These are phyloP conservation scores for Serripes groenlandicus DNA, from an alignment of 2,888 invertebrate genomes.

Conservation along the genomic window DNA sequence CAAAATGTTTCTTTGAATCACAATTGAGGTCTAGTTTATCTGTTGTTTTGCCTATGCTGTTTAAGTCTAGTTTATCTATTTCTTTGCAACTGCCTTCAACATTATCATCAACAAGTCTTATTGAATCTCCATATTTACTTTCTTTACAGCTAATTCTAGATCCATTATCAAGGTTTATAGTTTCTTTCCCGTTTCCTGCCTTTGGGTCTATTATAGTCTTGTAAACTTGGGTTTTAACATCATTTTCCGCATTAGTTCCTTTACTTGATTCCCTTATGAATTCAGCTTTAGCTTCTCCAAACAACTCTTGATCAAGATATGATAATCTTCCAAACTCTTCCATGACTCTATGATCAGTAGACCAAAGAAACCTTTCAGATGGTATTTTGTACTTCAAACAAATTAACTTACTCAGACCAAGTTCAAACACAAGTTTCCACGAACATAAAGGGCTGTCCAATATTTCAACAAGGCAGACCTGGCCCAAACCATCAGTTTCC, in stretches of 20 bases:
- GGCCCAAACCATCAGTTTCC: neutral
- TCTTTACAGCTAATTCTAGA: neutral
- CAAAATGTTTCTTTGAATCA: neutral
- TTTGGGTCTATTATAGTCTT: too few species aligned
- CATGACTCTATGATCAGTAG: constrained; percentile 61
- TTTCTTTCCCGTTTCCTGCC: neutral
- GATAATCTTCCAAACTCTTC: constrained; percentile 49
- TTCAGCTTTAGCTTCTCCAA: neutral
- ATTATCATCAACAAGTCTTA: neutral
- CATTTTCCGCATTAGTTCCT: neutral
- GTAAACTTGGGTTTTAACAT: neutral
- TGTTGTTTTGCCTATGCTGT: neutral
- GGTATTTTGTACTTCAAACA: constrained; percentile 49
- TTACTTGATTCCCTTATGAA: neutral
- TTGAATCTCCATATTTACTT: neutral
- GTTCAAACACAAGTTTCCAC: neutral
- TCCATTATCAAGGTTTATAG: neutral
- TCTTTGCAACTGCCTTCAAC: neutral
- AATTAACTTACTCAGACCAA: constrained; percentile 20
- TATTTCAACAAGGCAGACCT: neutral
- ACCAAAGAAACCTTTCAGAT: constrained; percentile 74
- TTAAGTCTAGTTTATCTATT: neutral
- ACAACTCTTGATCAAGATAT: too few species aligned
- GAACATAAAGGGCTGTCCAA: neutral
- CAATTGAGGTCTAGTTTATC: neutral